phyloP scores from a whole-genome alignment of 2,888 invertebrate species.

The Cremastinae sp. region DNA sequence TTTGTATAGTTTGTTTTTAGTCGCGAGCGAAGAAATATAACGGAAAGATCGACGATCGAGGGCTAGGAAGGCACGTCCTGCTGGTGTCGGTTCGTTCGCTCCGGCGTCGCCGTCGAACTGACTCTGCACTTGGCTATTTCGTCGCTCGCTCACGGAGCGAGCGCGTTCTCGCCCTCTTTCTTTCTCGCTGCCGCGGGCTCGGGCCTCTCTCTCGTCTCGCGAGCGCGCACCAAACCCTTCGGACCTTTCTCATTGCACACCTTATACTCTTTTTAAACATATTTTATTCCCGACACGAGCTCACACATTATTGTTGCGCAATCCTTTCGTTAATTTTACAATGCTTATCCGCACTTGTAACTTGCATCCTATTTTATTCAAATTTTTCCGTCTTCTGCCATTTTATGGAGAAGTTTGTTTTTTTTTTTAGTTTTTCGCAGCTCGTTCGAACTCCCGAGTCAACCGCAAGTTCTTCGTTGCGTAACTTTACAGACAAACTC shows the following conservation, averaged over 20 bases:
- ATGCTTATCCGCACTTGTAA: too few relatives aligned
- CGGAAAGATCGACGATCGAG: slow-evolving; percentile 59
- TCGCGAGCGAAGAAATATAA: slow-evolving; percentile 44
- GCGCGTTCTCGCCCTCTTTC: slow-evolving; percentile 26
- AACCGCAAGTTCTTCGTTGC: too few relatives aligned
- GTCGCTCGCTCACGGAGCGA: slow-evolving; percentile 32
- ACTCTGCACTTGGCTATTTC: slow-evolving; percentile 61
- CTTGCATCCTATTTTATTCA: too few relatives aligned
- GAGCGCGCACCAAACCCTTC: not conserved
- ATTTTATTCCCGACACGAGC: too few relatives aligned
- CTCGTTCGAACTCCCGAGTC: too few relatives aligned
- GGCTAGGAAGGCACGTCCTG: slow-evolving; percentile 60
- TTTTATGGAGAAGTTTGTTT: too few relatives aligned
- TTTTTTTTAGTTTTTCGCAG: too few relatives aligned
- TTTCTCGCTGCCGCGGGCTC: not conserved
- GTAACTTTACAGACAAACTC: too few relatives aligned
- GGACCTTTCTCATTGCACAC: not conserved
- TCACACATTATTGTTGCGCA: too few relatives aligned
- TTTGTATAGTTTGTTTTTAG: slow-evolving; percentile 8
- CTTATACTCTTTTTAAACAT: too few relatives aligned
- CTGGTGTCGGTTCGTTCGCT: slow-evolving; percentile 71
- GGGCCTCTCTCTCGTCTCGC: slow-evolving; percentile 3
- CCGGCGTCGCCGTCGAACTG: slow-evolving; percentile 76
- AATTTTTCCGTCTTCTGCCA: too few relatives aligned
- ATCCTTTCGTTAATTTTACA: too few relatives aligned